Conservation (phyloP, 2,797 vertebrate species). For the Yasuhikotakia modesta region DNA sequence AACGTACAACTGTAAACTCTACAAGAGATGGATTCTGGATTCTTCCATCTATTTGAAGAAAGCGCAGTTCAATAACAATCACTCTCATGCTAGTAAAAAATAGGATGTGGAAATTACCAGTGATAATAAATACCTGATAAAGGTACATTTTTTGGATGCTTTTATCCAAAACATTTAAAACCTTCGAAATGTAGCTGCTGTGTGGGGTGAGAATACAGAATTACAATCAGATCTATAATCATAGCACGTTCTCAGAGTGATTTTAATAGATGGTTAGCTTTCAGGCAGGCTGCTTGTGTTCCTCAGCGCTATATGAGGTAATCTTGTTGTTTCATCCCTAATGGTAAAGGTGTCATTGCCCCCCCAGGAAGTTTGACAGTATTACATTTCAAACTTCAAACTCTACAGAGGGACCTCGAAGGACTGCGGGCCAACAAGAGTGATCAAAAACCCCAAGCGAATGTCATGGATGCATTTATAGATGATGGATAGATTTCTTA, state of each 20-base stretch:
- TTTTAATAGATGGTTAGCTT: slow-evolving; percentile 56
- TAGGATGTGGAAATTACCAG: slow-evolving; percentile 32
- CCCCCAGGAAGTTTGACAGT: slow-evolving; percentile 51
- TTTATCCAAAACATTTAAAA: slow-evolving; percentile 8
- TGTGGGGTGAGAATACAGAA: slow-evolving; percentile 57
- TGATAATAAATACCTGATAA: slow-evolving; percentile 20
- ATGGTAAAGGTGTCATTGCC: slow-evolving; percentile 64
- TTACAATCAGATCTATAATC: slow-evolving; percentile 62
- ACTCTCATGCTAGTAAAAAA: slow-evolving; percentile 11
- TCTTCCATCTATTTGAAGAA: background rate
- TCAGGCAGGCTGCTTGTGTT: slow-evolving; percentile 58
- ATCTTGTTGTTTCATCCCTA: slow-evolving; percentile 63
- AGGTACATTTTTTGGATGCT: background rate
- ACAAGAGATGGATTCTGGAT: background rate
- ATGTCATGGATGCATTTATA: slow-evolving; percentile 16
- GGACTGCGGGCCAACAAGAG: slow-evolving; percentile 45
- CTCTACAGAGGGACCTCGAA: slow-evolving; percentile 50
- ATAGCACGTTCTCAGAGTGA: slow-evolving; percentile 38
- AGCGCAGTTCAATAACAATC: slow-evolving; percentile 16
- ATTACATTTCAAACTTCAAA: slow-evolving; percentile 59
- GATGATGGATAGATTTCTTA: background rate
- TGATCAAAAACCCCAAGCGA: slow-evolving; percentile 59
- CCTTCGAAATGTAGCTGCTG: slow-evolving; percentile 60
- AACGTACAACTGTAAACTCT: no score
- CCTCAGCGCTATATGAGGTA: slow-evolving; percentile 55